Evolutionary conservation across 2,888 invertebrate genomes (phyloP), one percentile per base, ranked within the genome.

Genomic region (Ormyrus pomaceus): DNA sequence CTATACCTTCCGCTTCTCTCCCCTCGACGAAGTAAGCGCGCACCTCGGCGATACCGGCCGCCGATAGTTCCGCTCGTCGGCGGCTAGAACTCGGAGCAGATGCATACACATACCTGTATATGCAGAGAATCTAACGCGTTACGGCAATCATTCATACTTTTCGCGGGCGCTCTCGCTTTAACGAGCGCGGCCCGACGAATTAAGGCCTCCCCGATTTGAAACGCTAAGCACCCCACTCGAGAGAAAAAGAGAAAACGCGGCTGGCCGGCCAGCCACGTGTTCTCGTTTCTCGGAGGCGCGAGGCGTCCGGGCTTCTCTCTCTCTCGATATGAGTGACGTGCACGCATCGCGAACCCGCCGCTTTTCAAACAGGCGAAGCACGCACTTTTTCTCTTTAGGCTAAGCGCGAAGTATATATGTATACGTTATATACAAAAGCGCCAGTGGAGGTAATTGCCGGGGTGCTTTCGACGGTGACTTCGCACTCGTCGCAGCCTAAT

Each of bases 141-240:
- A 61, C 71, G 71, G 80, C 77, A 77, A 77, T 77, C 80, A 53
- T 68, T 80, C 72, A 72, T 79, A 68, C 68, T 69, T 34, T 61
- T 61, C 75, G 19, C 61, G 71, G 34, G 11, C 61, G 61, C 73
- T 73, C 73, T 73, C 68, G 71, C 73, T 76, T 61, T 66, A 76
- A 76, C 46, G 80, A 80, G 72, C 51, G 68, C 56, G 45, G 8
- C 48, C 59, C 65, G 61, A 75, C 75, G 51, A 62, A 76, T 71
- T 80, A 71, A 76, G 75, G 71, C 11, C 65, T 68, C 68, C 10
- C 51, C 51, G 53, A 80, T 66, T 71, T 13, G 61, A 70, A 55
- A 53, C 73, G 56, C 46, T 61, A 66, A 71, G 53, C 65, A 66
- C 9, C 53, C 59, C 10, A n/a, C 19, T 11, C 9, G 50, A 3